Evolutionary conservation across 2,797 vertebrate species (phyloP), one percentile per base, ranked within the genome.

Genomic region (Danio tinwini): DNA sequence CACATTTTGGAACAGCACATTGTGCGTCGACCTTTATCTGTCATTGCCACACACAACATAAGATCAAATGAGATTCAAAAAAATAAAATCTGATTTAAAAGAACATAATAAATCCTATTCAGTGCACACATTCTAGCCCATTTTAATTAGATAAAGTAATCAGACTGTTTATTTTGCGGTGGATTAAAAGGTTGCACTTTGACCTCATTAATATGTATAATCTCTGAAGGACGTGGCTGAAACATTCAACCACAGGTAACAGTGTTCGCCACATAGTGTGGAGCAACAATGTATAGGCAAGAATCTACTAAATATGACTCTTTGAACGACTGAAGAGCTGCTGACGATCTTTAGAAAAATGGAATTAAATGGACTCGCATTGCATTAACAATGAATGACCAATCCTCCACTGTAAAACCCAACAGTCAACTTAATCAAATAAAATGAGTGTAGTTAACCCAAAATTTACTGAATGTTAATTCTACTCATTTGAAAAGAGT

Each of bases 81-180:
- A 75, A 75, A 39, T 11, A 21, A 59, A 56, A 67, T 76, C 12
- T 11, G 16, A 59, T 40, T 69, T 53, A 65, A 65, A 56, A 62
- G 16, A 74, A 37, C 8, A 52, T 78, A 39, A 65, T 56, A 61
- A 63, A 55, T 21, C 44, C 78, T 78, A 29, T 81, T 74, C 82
- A 21, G 80, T 68, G 75, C 71, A 75, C 83, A 65, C 21, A 64
- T n/a, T 14, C 78, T 81, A 79, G 80, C 87, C 85, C 85, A 85
- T 61, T 17, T 81, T 88, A 89, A 91, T 89, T 87, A 91, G 81
- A 89, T 79, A 50, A 86, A 84, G 81, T 89, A 82, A 90, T 89
- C 85, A 86, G 19, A 69, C 63, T 19, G 85, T 75, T 90, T 87
- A 88, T 89, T 88, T 83, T 69, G 78, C 81, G 63, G 76, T 73